phyloP scores from a whole-genome alignment of 2,888 invertebrate species.

The Spatulosminthurus flaviceps region DNA sequence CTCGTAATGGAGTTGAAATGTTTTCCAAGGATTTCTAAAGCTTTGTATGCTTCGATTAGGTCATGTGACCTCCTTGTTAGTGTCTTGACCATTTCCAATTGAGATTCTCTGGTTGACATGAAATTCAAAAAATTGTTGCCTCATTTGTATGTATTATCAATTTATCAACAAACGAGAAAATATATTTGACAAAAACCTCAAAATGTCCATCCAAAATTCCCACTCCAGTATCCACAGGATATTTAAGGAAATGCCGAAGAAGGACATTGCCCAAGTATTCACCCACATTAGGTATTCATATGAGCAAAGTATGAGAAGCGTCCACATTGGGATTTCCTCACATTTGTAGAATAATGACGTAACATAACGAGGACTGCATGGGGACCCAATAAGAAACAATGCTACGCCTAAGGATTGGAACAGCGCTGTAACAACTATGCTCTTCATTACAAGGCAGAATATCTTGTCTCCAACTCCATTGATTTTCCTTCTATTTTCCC shows the following conservation, averaged over 20 bases:
- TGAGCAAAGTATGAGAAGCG: not conserved
- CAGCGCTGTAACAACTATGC: not conserved
- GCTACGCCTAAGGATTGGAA: not conserved
- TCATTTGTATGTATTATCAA: too few species aligned
- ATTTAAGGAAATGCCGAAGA: not conserved
- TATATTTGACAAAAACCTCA: not conserved
- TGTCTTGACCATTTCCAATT: not conserved
- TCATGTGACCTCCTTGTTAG: not conserved
- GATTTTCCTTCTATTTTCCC: not conserved
- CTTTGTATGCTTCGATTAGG: not conserved
- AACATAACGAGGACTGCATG: slow-evolving; percentile 6
- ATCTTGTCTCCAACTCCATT: not conserved
- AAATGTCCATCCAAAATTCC: not conserved
- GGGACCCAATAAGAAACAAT: not conserved
- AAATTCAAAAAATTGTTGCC: too few species aligned
- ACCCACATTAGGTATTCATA: slow-evolving; percentile 15
- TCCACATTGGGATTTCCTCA: not conserved
- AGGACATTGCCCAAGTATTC: not conserved
- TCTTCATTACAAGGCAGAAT: not conserved
- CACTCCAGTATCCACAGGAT: not conserved
- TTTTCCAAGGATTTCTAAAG: not conserved
- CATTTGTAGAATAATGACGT: not conserved
- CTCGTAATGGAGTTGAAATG: not conserved
- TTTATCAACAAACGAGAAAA: too few species aligned
- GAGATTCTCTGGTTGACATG: too few species aligned